Conservation (phyloP, 2,113 vertebrate species). For the Cervus canadensis region DNA sequence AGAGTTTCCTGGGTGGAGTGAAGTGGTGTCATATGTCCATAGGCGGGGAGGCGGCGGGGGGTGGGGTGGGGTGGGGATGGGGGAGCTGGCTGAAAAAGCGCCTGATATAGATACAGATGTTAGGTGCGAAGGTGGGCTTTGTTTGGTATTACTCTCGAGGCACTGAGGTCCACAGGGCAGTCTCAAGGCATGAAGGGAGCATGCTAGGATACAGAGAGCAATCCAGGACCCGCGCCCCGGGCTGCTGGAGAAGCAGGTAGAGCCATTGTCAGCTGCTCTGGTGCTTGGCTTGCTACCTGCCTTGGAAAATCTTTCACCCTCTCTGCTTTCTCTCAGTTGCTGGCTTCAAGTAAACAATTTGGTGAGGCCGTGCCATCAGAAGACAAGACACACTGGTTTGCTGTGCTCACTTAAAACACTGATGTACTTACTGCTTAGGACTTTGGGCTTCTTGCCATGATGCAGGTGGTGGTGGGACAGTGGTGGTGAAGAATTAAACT, state of each 20-base stretch:
- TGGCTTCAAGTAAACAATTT: background rate
- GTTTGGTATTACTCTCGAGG: background rate
- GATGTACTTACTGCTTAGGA: background rate
- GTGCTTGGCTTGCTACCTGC: background rate
- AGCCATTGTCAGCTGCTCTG: background rate
- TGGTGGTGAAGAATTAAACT: background rate
- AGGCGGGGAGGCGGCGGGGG: too few relatives aligned
- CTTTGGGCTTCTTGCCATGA: background rate
- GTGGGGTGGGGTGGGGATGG: background rate
- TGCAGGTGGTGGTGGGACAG: background rate
- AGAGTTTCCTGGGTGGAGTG: background rate
- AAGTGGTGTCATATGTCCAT: too few relatives aligned
- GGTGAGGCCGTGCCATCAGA: background rate
- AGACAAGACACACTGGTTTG: background rate
- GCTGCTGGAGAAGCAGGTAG: background rate
- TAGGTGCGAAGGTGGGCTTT: background rate
- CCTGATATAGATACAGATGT: background rate
- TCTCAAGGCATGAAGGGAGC: background rate
- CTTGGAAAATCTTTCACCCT: background rate
- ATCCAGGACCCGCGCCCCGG: rapidly evolving
- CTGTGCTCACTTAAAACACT: constrained; percentile 7
- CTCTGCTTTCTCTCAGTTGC: background rate
- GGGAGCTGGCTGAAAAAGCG: background rate
- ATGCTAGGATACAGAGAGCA: rapidly evolving
- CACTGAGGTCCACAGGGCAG: background rate